phyloP scores from a whole-genome alignment of 2,113 vertebrate species.

The Phylloscopus trochilus region DNA sequence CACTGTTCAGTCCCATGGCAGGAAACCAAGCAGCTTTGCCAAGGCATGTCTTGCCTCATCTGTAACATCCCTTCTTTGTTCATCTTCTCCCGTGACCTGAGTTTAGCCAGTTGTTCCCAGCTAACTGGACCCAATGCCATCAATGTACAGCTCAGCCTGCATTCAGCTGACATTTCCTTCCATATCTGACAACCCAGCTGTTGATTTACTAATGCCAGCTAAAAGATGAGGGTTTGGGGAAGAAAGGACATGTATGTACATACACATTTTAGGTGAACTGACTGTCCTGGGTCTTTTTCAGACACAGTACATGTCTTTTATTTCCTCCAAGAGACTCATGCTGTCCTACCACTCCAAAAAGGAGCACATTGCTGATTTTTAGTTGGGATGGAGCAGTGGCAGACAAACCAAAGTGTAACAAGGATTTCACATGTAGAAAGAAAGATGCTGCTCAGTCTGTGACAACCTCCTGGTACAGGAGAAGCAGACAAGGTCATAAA shows the following conservation, averaged over 20 bases:
- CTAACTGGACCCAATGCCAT: neutral
- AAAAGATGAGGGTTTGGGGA: neutral
- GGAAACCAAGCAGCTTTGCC: neutral
- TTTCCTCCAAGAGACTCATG: neutral
- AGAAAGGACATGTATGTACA: neutral
- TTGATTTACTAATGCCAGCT: neutral
- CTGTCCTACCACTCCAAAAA: neutral
- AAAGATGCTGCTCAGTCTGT: neutral
- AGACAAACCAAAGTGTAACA: neutral
- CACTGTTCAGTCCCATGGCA: neutral
- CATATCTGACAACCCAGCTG: neutral
- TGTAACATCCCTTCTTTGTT: neutral
- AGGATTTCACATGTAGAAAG: neutral
- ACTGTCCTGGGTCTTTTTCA: neutral
- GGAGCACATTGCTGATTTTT: neutral
- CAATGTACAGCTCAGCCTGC: neutral
- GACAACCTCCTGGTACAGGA: neutral
- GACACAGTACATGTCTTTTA: neutral
- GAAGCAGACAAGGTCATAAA: neutral
- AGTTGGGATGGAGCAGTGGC: neutral
- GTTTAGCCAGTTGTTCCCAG: neutral
- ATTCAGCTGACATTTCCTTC: neutral
- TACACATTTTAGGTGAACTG: neutral
- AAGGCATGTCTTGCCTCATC: neutral
- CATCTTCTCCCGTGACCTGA: neutral